Percentiles rank a stretch among this genome's conserved stretches.
These are phyloP conservation scores for Ptiloglossa arizonensis DNA, from an alignment of 1,140 invertebrate genomes.

Conservation along the genomic window DNA sequence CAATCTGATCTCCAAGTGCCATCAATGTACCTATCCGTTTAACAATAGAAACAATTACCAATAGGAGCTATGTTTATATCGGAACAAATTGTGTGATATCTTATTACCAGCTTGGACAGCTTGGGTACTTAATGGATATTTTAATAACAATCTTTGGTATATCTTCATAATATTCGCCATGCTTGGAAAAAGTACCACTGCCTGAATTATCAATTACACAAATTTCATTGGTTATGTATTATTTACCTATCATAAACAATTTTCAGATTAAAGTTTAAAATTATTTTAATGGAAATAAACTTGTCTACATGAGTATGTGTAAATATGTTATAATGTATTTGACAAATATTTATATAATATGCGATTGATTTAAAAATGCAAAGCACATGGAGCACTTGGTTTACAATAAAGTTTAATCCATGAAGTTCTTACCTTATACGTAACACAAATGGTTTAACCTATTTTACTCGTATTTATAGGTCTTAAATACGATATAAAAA, in stretches of 20 bases:
- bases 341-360: not conserved
- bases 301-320: too few relatives aligned
- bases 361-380: not conserved
- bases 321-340: not conserved
- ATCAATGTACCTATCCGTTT: constrained; percentile 81
- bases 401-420: not conserved
- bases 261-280: too few relatives aligned
- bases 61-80: constrained; percentile 8
- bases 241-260: not conserved
- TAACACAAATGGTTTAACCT: too few relatives aligned
- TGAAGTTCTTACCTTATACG: not conserved
- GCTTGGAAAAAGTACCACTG: constrained; percentile 38
- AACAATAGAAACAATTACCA: constrained; percentile 24
- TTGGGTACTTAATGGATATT: constrained; percentile 74
- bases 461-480: too few relatives aligned
- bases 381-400: not conserved
- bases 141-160: constrained; percentile 68
- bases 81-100: constrained; percentile 22
- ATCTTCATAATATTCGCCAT: constrained; percentile 69
- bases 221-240: not conserved
- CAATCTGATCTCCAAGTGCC: constrained; percentile 83
- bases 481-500: too few relatives aligned
- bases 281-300: too few relatives aligned
- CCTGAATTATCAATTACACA: not conserved
- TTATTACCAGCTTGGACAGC: constrained; percentile 76